Evolutionary conservation across 2,113 vertebrate genomes (phyloP).

Genomic region (Tautogolabrus adspersus): DNA sequence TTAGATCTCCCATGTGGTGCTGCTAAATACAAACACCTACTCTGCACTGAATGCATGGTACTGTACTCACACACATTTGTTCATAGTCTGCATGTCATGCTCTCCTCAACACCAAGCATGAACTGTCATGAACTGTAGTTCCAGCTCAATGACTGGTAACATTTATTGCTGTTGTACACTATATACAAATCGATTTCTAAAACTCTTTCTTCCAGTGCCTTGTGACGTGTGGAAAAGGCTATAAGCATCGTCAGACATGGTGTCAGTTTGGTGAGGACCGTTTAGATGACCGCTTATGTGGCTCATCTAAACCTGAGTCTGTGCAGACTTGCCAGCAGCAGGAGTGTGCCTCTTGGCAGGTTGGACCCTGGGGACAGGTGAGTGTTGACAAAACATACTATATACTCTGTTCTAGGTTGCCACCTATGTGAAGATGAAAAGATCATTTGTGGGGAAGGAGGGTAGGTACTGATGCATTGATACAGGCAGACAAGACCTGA

Average conservation of each 20-base stretch:
- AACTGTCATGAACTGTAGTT: neutral
- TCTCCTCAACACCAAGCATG: neutral
- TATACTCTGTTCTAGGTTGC: neutral
- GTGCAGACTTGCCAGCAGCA: slow-evolving; percentile 93
- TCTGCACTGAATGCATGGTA: slow-evolving; percentile 45
- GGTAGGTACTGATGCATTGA: no score
- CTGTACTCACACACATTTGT: slow-evolving; percentile 35
- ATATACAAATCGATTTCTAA: neutral
- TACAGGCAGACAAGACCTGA: neutral
- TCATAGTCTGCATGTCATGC: slow-evolving; percentile 15
- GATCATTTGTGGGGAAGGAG: neutral
- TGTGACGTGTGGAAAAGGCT: slow-evolving; percentile 97
- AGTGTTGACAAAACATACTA: slow-evolving; percentile 28
- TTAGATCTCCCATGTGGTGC: slow-evolving; percentile 68
- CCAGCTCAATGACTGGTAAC: neutral
- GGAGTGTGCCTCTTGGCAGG: slow-evolving; percentile 98
- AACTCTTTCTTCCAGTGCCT: slow-evolving; percentile 86
- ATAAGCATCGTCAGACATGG: slow-evolving; percentile 95
- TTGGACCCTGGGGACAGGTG: slow-evolving; percentile 98
- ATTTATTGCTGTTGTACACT: neutral
- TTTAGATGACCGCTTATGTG: slow-evolving; percentile 89
- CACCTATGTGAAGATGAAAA: neutral
- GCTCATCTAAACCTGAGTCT: slow-evolving; percentile 89
- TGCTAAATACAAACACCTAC: slow-evolving; percentile 60
- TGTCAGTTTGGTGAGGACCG: slow-evolving; percentile 96